phyloP scores from a whole-genome alignment of 2,888 invertebrate genomes.

The Parthenolecanium corni region DNA sequence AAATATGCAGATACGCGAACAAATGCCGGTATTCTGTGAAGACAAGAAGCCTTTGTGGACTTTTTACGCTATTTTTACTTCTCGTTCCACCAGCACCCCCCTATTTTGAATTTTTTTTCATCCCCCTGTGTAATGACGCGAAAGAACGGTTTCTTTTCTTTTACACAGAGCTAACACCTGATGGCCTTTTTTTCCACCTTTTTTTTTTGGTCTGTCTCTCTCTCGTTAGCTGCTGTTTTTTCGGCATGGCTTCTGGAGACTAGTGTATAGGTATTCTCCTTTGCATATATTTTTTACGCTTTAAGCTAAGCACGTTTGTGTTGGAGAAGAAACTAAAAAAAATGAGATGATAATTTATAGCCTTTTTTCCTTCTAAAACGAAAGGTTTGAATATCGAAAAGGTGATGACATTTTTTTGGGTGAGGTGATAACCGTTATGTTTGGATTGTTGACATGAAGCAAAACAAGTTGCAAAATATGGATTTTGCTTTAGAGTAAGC shows the following conservation, averaged over 20 bases:
- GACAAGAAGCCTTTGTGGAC: slow-evolving; percentile 23
- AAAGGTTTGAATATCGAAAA: neutral
- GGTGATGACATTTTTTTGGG: neutral
- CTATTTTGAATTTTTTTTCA: slow-evolving; percentile 8
- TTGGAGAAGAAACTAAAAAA: neutral
- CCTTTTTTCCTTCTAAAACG: neutral
- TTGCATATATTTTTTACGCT: slow-evolving; percentile 28
- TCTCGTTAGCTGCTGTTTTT: neutral
- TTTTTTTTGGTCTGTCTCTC: neutral
- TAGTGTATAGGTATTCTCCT: slow-evolving; percentile 14
- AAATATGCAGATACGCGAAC: slow-evolving; percentile 24
- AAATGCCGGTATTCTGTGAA: slow-evolving; percentile 16
- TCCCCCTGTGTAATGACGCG: slow-evolving; percentile 21
- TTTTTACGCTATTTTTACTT: slow-evolving; percentile 27
- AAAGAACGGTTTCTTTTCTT: slow-evolving; percentile 27
- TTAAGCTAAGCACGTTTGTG: slow-evolving; percentile 18
- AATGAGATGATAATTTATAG: slow-evolving; percentile 19
- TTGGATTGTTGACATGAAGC: neutral
- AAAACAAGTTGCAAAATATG: too few relatives aligned
- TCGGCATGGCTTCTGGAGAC: neutral
- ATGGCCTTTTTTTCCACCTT: slow-evolving; percentile 21
- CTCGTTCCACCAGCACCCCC: slow-evolving; percentile 10
- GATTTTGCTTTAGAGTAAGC: too few relatives aligned
- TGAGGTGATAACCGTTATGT: neutral
- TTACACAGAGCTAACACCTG: slow-evolving; percentile 16